Percentiles rank a stretch among this genome's conserved stretches.
Evolutionary conservation across 2,113 vertebrate species (phyloP).

Genomic region (Phyllostomus discolor): DNA sequence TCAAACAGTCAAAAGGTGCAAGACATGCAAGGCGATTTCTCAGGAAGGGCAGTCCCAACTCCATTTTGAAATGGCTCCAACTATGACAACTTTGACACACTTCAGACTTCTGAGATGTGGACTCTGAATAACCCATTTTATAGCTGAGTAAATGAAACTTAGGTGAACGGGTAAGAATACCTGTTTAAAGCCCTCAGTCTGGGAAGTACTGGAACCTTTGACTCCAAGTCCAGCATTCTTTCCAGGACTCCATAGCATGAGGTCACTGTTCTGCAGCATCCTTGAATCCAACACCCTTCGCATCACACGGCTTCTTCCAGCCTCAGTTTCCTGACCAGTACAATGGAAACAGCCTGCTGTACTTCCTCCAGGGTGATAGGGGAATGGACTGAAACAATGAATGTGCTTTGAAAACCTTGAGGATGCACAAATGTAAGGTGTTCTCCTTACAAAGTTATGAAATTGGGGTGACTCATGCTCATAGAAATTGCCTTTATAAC

Average conservation of each 20-base stretch:
- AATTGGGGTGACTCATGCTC: background rate
- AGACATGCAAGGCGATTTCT: background rate
- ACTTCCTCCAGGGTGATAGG: background rate
- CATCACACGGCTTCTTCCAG: background rate
- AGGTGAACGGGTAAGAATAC: background rate
- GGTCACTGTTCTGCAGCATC: background rate
- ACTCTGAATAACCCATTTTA: background rate
- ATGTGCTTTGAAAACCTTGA: background rate
- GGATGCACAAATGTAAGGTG: background rate
- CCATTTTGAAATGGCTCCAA: background rate
- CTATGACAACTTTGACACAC: background rate
- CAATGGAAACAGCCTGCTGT: background rate
- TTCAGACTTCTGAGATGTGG: background rate
- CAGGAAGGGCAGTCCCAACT: background rate
- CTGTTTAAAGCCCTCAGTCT: background rate
- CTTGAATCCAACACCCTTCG: background rate
- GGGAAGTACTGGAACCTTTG: background rate
- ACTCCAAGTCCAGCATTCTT: background rate
- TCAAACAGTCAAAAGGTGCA: background rate
- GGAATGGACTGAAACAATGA: background rate
- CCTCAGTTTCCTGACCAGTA: background rate
- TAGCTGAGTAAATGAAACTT: background rate
- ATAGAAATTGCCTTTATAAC: background rate
- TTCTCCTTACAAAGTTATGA: background rate
- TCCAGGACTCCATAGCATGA: no score